Percentiles rank a stretch among this genome's conserved stretches.
phyloP scores from a whole-genome alignment of 2,113 vertebrate species.

The Plectropomus leopardus region DNA sequence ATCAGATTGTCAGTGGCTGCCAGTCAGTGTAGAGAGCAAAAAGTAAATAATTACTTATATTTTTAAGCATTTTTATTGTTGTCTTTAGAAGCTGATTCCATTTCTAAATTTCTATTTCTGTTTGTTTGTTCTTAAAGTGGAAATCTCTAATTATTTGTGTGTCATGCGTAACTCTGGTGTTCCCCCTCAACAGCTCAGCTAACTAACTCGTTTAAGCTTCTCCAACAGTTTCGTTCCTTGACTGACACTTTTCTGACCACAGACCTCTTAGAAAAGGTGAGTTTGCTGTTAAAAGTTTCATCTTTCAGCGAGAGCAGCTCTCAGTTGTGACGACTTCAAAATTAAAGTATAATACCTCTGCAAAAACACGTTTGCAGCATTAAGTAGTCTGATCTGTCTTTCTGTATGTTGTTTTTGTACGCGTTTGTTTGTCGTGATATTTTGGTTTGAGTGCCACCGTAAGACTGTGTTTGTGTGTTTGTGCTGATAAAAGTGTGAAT shows the following conservation, averaged over 20 bases:
- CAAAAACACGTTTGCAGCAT: background rate
- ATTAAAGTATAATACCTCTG: too few species aligned
- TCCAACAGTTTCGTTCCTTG: slow-evolving; percentile 53
- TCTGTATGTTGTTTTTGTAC: too few species aligned
- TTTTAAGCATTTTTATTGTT: background rate
- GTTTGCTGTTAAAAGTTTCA: background rate
- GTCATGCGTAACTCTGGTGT: background rate
- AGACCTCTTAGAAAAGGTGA: slow-evolving; percentile 84
- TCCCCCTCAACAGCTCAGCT: background rate
- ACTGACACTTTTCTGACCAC: slow-evolving; percentile 55
- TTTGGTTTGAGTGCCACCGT: background rate
- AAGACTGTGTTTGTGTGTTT: background rate
- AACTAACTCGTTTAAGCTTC: background rate
- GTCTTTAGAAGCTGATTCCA: too few species aligned
- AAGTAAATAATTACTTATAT: background rate
- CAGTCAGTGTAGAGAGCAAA: background rate
- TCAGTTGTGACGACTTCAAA: too few species aligned
- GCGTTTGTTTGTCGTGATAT: too few species aligned
- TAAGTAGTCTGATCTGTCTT: background rate
- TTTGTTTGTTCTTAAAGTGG: too few species aligned
- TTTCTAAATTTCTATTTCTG: too few species aligned
- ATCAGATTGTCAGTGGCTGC: too few species aligned
- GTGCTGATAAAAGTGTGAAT: background rate
- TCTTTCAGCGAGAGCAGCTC: background rate
- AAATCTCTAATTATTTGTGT: background rate